phyloP scores from a whole-genome alignment of 2,888 invertebrate genomes.

The Microplitis deprimator region DNA sequence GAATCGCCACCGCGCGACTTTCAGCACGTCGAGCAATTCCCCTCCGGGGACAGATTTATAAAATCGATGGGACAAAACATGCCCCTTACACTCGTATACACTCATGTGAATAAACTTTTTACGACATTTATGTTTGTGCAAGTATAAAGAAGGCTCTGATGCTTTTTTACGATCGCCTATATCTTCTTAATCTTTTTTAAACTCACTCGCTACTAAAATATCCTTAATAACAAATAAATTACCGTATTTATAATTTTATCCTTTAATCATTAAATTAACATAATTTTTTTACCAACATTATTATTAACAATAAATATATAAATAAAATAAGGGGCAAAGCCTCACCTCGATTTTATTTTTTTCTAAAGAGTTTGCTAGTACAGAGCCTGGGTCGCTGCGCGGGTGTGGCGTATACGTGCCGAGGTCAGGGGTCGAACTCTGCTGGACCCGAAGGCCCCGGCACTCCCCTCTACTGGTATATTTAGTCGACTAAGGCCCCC shows the following conservation, averaged over 20 bases:
- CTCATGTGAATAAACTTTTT: constrained; percentile 34
- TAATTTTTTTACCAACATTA: neutral
- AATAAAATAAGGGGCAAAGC: neutral
- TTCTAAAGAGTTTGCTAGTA: neutral
- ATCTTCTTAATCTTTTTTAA: constrained; percentile 7
- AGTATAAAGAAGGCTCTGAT: constrained; percentile 10
- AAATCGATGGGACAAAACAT: constrained; percentile 42
- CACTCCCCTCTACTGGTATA: neutral
- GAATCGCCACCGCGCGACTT: constrained; percentile 54
- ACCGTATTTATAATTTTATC: constrained; percentile 4
- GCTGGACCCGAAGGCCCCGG: constrained; percentile 62
- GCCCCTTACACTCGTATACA: neutral
- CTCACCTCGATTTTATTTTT: neutral
- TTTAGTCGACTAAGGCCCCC: constrained; percentile 30
- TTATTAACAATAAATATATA: neutral
- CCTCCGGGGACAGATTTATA: constrained; percentile 42
- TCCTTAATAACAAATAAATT: neutral
- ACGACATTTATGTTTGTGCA: constrained; percentile 13
- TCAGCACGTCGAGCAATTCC: constrained; percentile 46
- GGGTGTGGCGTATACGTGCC: constrained; percentile 72
- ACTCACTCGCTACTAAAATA: constrained; percentile 9
- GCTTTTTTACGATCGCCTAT: constrained; percentile 31
- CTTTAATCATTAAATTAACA: neutral
- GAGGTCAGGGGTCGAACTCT: constrained; percentile 69
- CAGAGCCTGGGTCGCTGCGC: constrained; percentile 55